Evolutionary conservation across 2,797 vertebrate genomes (phyloP), one percentile per base, ranked within the genome.

Genomic region (Distichodus sexfasciatus): DNA sequence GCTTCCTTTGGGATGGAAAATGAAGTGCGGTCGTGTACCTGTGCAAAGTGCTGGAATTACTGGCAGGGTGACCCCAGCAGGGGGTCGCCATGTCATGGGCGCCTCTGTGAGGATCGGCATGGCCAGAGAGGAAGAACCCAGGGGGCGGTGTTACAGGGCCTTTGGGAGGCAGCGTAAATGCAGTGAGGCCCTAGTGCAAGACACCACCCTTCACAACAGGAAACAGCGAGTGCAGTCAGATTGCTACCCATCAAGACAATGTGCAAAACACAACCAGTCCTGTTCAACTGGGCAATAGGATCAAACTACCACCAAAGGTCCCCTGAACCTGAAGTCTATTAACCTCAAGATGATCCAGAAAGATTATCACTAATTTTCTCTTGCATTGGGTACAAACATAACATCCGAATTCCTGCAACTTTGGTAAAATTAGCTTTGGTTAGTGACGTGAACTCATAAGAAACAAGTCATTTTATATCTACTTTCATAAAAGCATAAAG

Each of bases 1-100:
- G 66, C 83, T 91, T 92, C 90, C 91, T 83, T 75, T 66, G 88
- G 85, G 84, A 93, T n/a, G n/a, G n/a, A n/a, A n/a, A n/a, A 92
- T 83, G 69, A 71, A 38, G 51, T 36, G 41, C 33, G 46, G 43
- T 67, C 59, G 47, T 38, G 44, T 54, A 67, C 31, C 31, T 35
- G 29, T 23, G 8, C 40, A 29, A 9, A 57, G 44, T 15, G 23
- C 63, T n/a, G n/a, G n/a, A n/a, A n/a, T n/a, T n/a, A n/a, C n/a
- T n/a, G n/a, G n/a, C n/a, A n/a, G n/a, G n/a, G n/a, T n/a, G n/a
- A n/a, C n/a, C n/a, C n/a, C n/a, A n/a, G n/a, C n/a, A n/a, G n/a
- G n/a, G n/a, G n/a, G n/a, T 80, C 44, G 15, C 61, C 14, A 35
- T 63, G 33, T 76, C 71, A 65, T 6, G 24, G 14, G 67, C 15